Base-by-base conservation (phyloP, 2,888 invertebrate species). In the Sclerodermus sp. region DNA sequence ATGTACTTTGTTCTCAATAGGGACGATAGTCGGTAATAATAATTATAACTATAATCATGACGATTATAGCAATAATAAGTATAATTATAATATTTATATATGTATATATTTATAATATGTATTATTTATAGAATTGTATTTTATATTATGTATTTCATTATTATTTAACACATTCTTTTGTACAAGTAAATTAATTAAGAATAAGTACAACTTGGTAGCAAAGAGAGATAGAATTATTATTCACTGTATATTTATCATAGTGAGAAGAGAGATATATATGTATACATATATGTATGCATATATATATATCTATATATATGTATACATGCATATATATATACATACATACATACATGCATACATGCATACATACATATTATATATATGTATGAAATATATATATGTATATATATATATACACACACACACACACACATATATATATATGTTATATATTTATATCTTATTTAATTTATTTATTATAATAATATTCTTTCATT, bases 121-220 rank as follows among this genome's bases (percentile, higher is more conserved):
- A 68, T 68, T 68, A 70, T 70, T 72, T 69, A 71, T 71, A 70
- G 57, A n/a, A n/a, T 68, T 70, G 62, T 70, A 70, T 63, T 63
- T 70, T 68, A 71, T 71, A 70, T 73, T 68, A 68, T 73, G 65
- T 70, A 73, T 73, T 75, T 73, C 56, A 68, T 73, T 71, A 73
- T 74, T 77, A 75, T 74, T 76, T 74, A 77, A 77, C 77, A 77
- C 76, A 77, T 73, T 73, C 55, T 34, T 79, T 78, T 79, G 79
- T 79, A 79, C 79, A 79, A 76, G 76, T 78, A 78, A 76, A 78
- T 76, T 74, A 76, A 76, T 74, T 77, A 78, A 76, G 78, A 78
- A 78, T 79, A 79, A 79, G 79, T 79, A 79, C 79, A 79, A 79
- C 77, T 76, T 78, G 74, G 77, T 78, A 79, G 79, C 78, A 79